Evolutionary conservation across 2,797 vertebrate genomes (phyloP).

Genomic region (Pteronotus mesoamericanus): DNA sequence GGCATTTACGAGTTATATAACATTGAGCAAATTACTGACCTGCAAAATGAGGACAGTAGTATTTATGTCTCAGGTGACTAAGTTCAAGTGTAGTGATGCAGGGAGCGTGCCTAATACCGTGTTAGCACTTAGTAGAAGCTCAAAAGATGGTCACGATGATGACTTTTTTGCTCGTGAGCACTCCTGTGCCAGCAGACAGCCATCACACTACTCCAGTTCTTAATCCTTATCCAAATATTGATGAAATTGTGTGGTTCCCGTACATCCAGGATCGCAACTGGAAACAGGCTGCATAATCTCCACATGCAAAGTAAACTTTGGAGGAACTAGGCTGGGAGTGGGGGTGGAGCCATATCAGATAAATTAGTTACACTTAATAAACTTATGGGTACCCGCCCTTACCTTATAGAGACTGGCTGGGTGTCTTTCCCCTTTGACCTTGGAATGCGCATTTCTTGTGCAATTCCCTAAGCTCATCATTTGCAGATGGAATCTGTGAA

Average conservation of each 20-base stretch:
- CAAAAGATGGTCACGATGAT: fast-evolving
- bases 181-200: background rate
- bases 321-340: background rate
- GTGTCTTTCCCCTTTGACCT: background rate
- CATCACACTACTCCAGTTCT: background rate
- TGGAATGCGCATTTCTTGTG: background rate
- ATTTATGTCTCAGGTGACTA: background rate
- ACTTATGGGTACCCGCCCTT: background rate
- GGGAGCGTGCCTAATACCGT: fast-evolving
- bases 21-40: background rate
- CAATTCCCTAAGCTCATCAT: background rate
- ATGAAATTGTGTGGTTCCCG: background rate
- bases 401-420: background rate
- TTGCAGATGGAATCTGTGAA: background rate
- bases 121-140: background rate
- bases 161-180: background rate
- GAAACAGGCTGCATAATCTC: background rate
- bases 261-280: background rate
- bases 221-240: background rate
- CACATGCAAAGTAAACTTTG: background rate
- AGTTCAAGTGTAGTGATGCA: background rate
- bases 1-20: background rate
- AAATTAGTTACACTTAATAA: background rate
- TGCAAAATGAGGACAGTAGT: background rate
- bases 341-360: background rate